phyloP scores from a whole-genome alignment of 35 echinoderm and acorn worm genomes.

The Eucidaris tribuloides region DNA sequence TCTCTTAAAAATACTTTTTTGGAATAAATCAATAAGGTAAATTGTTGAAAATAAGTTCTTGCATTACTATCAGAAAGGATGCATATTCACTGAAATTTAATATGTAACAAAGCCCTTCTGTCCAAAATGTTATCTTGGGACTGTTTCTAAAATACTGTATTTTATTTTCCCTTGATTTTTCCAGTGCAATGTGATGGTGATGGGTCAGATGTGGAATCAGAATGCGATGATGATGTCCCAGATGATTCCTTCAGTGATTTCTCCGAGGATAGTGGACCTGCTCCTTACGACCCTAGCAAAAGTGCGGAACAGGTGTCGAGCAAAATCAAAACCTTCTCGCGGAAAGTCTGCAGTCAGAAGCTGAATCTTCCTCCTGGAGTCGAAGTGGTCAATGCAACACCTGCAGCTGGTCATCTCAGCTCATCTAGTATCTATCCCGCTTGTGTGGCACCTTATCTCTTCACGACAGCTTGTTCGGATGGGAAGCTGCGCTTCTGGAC shows the following conservation, averaged over 20 bases:
- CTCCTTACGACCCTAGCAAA: constrained; percentile 18
- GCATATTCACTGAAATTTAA: no score
- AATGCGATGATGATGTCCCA: constrained; percentile 36
- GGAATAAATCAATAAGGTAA: no score
- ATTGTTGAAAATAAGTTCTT: no score
- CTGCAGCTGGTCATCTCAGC: constrained; percentile 93
- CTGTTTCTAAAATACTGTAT: neutral
- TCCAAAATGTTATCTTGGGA: no score
- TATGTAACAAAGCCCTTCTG: no score
- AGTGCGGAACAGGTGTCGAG: constrained; percentile 60
- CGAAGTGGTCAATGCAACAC: constrained; percentile 79
- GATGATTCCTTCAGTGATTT: constrained; percentile 73
- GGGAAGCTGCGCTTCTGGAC: constrained; percentile 95
- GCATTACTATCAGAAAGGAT: no score
- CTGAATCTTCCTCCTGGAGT: constrained; percentile 78
- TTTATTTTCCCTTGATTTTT: neutral
- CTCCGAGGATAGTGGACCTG: constrained; percentile 41
- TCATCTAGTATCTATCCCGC: constrained; percentile 95
- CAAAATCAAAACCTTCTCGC: constrained; percentile 72
- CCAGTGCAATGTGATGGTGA: constrained; percentile 57
- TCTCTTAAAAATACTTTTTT: no score
- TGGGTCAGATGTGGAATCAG: constrained; percentile 49
- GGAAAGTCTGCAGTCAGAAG: constrained; percentile 85
- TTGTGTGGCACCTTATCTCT: constrained; percentile 73
- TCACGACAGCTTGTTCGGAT: constrained; percentile 93